Evolutionary conservation across 2,113 vertebrate species (phyloP).

Genomic region (Heptranchias perlo): DNA sequence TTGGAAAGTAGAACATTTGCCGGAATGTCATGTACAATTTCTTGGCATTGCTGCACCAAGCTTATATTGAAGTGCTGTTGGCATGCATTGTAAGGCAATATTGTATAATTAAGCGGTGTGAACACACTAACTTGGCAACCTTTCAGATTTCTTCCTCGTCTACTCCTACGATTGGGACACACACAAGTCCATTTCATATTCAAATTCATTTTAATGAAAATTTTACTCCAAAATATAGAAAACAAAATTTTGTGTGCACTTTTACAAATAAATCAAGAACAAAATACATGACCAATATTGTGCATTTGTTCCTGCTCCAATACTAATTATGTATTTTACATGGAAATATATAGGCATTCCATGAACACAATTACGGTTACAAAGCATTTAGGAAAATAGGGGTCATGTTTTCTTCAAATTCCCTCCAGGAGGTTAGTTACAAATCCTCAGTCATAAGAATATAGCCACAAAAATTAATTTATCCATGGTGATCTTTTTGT

Average conservation of each 20-base stretch:
- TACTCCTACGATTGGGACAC: not conserved
- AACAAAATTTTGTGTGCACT: not conserved
- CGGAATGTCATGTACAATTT: not conserved
- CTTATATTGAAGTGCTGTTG: not conserved
- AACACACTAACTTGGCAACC: not conserved
- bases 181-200: not conserved
- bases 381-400: not conserved
- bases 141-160: not conserved
- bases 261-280: constrained; percentile 14
- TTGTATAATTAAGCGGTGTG: not conserved
- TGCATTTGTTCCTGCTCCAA: not conserved
- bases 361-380: not conserved
- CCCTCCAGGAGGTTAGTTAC: not conserved
- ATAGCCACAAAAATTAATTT: not conserved
- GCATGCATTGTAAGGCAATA: not conserved
- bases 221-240: not conserved
- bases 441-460: constrained; percentile 12
- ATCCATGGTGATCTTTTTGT: not conserved
- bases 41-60: not conserved
- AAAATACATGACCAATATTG: not conserved
- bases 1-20: not conserved
- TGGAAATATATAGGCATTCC: not conserved
- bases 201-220: not conserved
- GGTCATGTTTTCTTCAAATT: constrained; percentile 7
- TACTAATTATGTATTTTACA: constrained; percentile 5